These are phyloP conservation scores for Mizuhopecten yessoensis DNA, from an alignment of 1,140 invertebrate species.

Conservation along the genomic window DNA sequence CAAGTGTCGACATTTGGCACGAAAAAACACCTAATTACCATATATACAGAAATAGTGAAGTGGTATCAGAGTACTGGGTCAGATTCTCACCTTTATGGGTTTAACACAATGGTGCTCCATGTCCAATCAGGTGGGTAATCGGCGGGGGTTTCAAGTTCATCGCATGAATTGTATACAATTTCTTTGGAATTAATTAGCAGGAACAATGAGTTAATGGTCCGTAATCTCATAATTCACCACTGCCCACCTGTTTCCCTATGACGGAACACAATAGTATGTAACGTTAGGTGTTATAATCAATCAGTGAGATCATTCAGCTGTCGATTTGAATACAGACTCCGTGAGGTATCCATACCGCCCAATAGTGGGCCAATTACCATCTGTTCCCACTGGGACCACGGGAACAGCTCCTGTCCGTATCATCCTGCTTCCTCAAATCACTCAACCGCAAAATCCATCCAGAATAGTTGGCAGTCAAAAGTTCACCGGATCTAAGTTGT, in stretches of 20 bases:
- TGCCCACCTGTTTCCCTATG: background rate
- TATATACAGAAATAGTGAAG: too few species aligned
- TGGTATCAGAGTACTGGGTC: too few species aligned
- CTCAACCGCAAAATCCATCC: background rate
- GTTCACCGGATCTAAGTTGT: constrained; percentile 31
- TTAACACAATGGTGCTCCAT: too few species aligned
- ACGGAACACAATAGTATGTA: background rate
- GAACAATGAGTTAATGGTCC: too few species aligned
- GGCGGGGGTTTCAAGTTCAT: too few species aligned
- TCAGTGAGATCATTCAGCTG: background rate
- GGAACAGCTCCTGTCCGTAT: background rate
- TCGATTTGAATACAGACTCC: background rate
- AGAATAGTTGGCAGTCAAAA: constrained; percentile 5
- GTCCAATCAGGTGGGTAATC: too few species aligned
- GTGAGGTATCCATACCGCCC: background rate
- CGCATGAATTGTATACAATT: too few species aligned
- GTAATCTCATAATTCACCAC: too few species aligned
- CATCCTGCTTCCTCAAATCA: background rate
- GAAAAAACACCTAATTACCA: too few species aligned
- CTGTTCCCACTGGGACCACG: background rate
- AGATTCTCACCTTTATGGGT: too few species aligned
- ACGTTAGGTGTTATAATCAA: background rate
- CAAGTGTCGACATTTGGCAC: too few species aligned
- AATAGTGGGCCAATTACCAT: background rate
- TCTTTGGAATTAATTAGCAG: too few species aligned